Evolutionary conservation across 2,797 vertebrate genomes (phyloP).

Genomic region (Natrix natrix): DNA sequence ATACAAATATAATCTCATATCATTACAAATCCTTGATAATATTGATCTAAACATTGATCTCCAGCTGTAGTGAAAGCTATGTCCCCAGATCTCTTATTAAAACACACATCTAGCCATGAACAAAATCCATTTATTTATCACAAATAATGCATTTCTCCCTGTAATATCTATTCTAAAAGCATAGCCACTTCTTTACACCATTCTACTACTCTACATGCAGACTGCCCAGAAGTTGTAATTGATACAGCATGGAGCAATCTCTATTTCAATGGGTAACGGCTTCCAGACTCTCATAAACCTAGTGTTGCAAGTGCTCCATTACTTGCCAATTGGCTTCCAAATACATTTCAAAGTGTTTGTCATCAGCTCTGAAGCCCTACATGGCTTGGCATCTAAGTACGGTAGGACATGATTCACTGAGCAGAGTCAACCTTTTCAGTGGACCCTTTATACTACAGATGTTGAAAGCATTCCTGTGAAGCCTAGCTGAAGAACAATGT

Average conservation of each 20-base stretch:
- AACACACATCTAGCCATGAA: background rate
- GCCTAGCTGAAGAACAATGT: background rate
- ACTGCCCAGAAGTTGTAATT: background rate
- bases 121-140: background rate
- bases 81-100: background rate
- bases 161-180: conserved; percentile 45
- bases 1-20: background rate
- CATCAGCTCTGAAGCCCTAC: background rate
- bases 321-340: background rate
- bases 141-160: background rate
- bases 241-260: background rate
- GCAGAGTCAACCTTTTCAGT: background rate
- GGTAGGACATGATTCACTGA: background rate
- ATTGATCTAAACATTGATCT: background rate
- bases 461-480: background rate
- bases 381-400: background rate
- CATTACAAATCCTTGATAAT: background rate
- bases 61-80: background rate
- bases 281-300: background rate
- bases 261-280: background rate
- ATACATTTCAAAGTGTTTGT: background rate
- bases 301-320: background rate
- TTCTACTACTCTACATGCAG: conserved; percentile 23
- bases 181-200: conserved; percentile 40
- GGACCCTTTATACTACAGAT: background rate